These are phyloP conservation scores for Mesochorus sp. DNA, from an alignment of 2,888 invertebrate species.

Conservation along the genomic window DNA sequence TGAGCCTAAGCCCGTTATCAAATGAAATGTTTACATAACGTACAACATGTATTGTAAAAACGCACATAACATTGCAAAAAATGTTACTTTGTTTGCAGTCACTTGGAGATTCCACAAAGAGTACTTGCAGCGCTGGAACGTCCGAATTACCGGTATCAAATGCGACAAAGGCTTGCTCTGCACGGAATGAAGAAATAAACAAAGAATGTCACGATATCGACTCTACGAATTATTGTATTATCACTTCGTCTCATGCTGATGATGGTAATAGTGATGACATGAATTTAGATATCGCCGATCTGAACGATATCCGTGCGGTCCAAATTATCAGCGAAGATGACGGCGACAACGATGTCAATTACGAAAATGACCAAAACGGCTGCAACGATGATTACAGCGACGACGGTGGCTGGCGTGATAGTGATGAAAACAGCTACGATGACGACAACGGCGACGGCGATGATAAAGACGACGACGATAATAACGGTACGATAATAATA, in stretches of 20 bases:
- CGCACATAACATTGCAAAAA: slow-evolving; percentile 13
- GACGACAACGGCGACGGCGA: slow-evolving; percentile 12
- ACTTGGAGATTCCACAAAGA: slow-evolving; percentile 20
- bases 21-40: slow-evolving; percentile 31
- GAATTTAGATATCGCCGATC: slow-evolving; percentile 31
- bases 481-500: not conserved
- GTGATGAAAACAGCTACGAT: slow-evolving; percentile 8
- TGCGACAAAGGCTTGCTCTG: slow-evolving; percentile 18
- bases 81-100: slow-evolving; percentile 26
- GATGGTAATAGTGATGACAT: slow-evolving; percentile 24
- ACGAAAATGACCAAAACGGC: not conserved
- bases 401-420: slow-evolving; percentile 3
- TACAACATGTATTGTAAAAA: slow-evolving; percentile 12
- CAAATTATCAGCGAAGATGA: slow-evolving; percentile 29
- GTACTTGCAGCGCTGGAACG: slow-evolving; percentile 26
- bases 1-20: slow-evolving; percentile 5
- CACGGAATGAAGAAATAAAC: slow-evolving; percentile 27
- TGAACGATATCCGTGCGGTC: slow-evolving; percentile 19
- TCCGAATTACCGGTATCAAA: slow-evolving; percentile 33
- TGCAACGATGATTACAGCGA: not conserved
- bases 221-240: slow-evolving; percentile 11
- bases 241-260: slow-evolving; percentile 24
- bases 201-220: slow-evolving; percentile 24
- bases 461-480: slow-evolving; percentile 11
- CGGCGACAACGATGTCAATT: slow-evolving; percentile 1